phyloP scores from a whole-genome alignment of 2,797 vertebrate genomes.

The Spatula versicolor region DNA sequence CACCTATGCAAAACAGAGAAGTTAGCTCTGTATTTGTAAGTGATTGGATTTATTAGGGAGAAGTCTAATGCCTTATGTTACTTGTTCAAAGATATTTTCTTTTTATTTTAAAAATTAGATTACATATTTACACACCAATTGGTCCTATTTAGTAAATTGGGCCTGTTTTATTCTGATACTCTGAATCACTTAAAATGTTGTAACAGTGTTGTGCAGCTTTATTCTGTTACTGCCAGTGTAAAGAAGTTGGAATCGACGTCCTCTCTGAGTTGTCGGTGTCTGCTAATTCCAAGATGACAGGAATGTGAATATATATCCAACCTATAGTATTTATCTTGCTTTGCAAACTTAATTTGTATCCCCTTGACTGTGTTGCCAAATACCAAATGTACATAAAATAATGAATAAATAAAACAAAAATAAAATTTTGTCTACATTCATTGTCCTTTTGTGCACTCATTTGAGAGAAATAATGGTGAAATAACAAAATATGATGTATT shows the following conservation, averaged over 20 bases:
- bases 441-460: conserved; percentile 49
- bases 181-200: background rate
- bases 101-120: background rate
- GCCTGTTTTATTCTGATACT: background rate
- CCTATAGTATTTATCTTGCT: conserved; percentile 11
- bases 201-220: background rate
- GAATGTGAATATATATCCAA: conserved; percentile 4
- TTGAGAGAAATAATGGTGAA: background rate
- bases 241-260: background rate
- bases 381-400: conserved; percentile 33
- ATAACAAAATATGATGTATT: background rate
- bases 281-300: conserved; percentile 30
- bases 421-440: conserved; percentile 42
- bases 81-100: background rate
- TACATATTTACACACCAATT: background rate
- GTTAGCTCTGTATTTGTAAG: background rate
- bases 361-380: conserved; percentile 29
- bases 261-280: background rate
- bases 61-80: conserved; percentile 12
- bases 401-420: conserved; percentile 48
- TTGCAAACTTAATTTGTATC: conserved; percentile 56
- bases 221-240: background rate
- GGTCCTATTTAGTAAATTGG: background rate
- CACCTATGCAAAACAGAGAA: background rate
- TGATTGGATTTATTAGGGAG: background rate